A percentile compares a stretch with the other conserved stretches of the same genome.
Conservation (phyloP, 2,888 invertebrate species). For the Megamerina dolium region DNA sequence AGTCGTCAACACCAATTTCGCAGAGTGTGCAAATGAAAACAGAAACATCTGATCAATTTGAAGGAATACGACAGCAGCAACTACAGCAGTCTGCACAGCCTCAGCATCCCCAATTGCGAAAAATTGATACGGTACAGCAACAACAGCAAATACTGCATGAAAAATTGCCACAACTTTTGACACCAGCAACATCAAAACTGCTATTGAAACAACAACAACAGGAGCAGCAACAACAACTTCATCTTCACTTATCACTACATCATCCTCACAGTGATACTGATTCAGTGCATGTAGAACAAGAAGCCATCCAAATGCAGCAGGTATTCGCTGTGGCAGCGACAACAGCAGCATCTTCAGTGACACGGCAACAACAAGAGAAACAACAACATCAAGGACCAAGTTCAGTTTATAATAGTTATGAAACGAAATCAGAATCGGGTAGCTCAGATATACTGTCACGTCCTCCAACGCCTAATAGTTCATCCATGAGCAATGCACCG, state of each 20-base stretch:
- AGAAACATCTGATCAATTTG: slow-evolving; percentile 29
- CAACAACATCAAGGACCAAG: slow-evolving; percentile 15
- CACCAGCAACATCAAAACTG: slow-evolving; percentile 20
- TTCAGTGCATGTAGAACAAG: not conserved
- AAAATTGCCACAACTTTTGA: slow-evolving; percentile 5
- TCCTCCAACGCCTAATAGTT: slow-evolving; percentile 45
- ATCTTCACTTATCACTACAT: not conserved
- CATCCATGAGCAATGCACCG: slow-evolving; percentile 27
- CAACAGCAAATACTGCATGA: not conserved
- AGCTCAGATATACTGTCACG: slow-evolving; percentile 48
- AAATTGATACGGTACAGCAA: too few species aligned
- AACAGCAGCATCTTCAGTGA: not conserved
- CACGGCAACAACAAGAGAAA: not conserved
- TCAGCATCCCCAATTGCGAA: too few species aligned
- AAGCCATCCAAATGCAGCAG: too few species aligned
- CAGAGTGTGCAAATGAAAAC: slow-evolving; percentile 33
- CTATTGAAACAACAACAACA: slow-evolving; percentile 22
- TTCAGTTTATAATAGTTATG: slow-evolving; percentile 52
- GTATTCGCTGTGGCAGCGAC: too few species aligned
- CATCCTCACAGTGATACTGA: not conserved
- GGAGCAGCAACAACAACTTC: slow-evolving; percentile 5
- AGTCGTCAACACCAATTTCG: too few species aligned
- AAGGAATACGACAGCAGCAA: too few species aligned
- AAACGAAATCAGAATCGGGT: slow-evolving; percentile 49
- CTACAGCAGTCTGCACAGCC: too few species aligned